Evolutionary conservation across 2,797 vertebrate species (phyloP).

Genomic region (Prunella strophiata): DNA sequence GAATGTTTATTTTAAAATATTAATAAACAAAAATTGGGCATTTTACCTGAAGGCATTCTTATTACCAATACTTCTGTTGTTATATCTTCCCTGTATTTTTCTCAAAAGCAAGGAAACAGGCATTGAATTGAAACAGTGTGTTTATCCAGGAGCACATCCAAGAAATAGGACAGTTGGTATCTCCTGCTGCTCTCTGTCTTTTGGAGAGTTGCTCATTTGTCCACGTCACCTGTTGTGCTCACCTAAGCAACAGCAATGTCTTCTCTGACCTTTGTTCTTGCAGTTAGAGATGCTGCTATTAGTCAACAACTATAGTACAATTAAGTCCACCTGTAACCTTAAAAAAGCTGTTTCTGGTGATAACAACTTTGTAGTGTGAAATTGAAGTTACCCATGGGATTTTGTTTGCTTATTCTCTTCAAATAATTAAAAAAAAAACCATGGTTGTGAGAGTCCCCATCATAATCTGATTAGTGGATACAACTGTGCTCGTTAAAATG

Average conservation of each 20-base stretch:
- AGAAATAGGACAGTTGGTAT: not conserved
- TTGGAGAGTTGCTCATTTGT: not conserved
- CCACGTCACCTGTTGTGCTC: not conserved
- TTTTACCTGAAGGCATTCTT: not conserved
- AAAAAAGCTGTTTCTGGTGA: not conserved
- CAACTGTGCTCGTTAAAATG: not conserved
- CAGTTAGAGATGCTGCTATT: slow-evolving; percentile 38
- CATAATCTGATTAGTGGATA: not conserved
- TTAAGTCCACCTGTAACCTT: not conserved
- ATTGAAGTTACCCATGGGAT: not conserved
- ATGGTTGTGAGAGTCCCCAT: not conserved
- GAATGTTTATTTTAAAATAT: not conserved
- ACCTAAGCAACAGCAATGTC: slow-evolving; percentile 17
- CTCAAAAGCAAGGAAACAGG: not conserved
- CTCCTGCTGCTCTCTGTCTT: not conserved
- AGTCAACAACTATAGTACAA: not conserved
- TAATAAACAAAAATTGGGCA: not conserved
- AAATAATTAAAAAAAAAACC: not conserved
- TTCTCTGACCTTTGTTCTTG: slow-evolving; percentile 47
- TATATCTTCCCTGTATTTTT: not conserved
- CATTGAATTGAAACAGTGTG: not conserved
- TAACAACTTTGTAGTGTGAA: not conserved
- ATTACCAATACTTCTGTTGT: not conserved
- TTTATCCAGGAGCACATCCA: not conserved
- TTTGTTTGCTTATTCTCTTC: slow-evolving; percentile 1